Evolutionary conservation across 2,113 vertebrate species (phyloP).

Genomic region (Haemorhous mexicanus): DNA sequence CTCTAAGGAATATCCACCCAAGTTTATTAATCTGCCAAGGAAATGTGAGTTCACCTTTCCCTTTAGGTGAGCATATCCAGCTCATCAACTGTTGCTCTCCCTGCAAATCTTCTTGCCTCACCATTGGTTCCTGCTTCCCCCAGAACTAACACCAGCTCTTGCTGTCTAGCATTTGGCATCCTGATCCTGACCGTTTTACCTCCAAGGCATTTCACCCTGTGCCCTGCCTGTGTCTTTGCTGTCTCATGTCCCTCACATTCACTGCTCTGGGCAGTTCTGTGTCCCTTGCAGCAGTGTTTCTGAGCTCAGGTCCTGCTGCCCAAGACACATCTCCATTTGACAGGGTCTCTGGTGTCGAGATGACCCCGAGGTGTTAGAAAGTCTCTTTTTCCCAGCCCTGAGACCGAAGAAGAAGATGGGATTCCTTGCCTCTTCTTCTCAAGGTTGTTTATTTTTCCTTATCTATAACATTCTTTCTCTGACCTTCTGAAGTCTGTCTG

Average conservation of each 20-base stretch:
- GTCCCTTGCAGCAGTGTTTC: not conserved
- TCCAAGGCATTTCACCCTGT: not conserved
- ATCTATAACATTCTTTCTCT: too few species aligned
- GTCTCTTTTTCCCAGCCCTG: too few species aligned
- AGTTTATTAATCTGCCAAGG: not conserved
- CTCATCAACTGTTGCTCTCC: not conserved
- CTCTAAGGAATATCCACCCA: not conserved
- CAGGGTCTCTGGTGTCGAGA: too few species aligned
- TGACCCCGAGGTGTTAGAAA: too few species aligned
- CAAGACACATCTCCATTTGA: accelerated
- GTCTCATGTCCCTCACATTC: accelerated
- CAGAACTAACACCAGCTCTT: not conserved
- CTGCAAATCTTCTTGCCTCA: not conserved
- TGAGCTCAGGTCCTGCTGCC: accelerated
- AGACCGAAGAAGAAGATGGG: too few species aligned
- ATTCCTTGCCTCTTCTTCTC: too few species aligned
- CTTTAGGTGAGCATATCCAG: not conserved
- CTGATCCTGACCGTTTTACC: not conserved
- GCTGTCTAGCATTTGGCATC: not conserved
- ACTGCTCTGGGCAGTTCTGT: not conserved
- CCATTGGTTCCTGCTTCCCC: not conserved
- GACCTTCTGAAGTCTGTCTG: too few species aligned
- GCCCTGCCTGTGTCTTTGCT: not conserved
- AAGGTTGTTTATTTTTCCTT: too few species aligned
- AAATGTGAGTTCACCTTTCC: not conserved